Percentiles rank a stretch among this genome's conserved stretches.
Conservation (phyloP, 1,140 invertebrate genomes). For the Neuroterus valhalla region DNA sequence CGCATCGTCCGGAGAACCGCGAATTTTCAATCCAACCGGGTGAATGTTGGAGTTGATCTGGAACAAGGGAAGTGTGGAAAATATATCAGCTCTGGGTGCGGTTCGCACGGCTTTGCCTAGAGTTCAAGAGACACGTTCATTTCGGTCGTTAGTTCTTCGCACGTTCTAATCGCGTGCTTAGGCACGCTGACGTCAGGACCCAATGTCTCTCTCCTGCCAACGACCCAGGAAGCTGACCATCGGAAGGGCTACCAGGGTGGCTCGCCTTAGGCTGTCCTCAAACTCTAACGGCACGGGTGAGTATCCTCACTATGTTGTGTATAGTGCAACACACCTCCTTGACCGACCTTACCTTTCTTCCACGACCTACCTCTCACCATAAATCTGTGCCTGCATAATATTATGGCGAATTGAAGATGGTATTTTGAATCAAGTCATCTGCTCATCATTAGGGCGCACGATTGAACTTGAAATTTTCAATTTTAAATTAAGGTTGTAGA, state of each 20-base stretch:
- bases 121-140: background rate
- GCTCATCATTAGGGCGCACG: background rate
- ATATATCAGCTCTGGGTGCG: slow-evolving; percentile 3
- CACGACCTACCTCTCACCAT: background rate
- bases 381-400: background rate
- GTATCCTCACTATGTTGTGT: slow-evolving; percentile 34
- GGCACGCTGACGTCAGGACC: slow-evolving; percentile 10
- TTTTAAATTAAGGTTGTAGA: background rate
- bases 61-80: background rate
- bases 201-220: slow-evolving; percentile 64
- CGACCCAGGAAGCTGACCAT: slow-evolving; percentile 67
- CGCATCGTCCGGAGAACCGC: slow-evolving; percentile 7
- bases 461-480: background rate
- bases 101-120: background rate
- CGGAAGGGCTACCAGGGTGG: slow-evolving; percentile 68
- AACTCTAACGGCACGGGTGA: slow-evolving; percentile 53
- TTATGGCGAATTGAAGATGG: background rate
- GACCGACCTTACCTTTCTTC: slow-evolving; percentile 37
- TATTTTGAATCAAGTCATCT: background rate
- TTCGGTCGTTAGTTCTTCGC: background rate
- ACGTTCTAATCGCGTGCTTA: background rate
- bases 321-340: slow-evolving; percentile 29
- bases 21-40: background rate
- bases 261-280: slow-evolving; percentile 62
- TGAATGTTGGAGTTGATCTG: background rate